Evolutionary conservation across 1,140 invertebrate genomes (phyloP).

Genomic region (Papilio glaucus): DNA sequence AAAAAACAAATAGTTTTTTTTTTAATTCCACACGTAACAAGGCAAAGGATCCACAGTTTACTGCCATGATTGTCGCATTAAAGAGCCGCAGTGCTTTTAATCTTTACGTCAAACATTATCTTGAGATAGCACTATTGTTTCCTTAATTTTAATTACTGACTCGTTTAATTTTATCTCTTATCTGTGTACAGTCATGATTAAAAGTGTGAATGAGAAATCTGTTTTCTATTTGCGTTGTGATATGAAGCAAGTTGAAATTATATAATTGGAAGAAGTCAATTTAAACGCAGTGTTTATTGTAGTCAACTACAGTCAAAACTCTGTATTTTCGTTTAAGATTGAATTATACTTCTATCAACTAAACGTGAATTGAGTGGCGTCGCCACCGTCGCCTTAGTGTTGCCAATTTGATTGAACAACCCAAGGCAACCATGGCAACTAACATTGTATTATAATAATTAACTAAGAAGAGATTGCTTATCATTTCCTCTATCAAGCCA

Average conservation of each 20-base stretch:
- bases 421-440: too few species aligned
- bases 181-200: not conserved
- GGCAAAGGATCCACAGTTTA: not conserved
- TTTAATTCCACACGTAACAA: not conserved
- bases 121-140: constrained; percentile 47
- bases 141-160: constrained; percentile 44
- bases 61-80: constrained; percentile 37
- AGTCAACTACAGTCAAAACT: not conserved
- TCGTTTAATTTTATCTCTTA: constrained; percentile 11
- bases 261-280: not conserved
- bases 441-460: too few species aligned
- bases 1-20: not conserved
- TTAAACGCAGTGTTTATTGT: not conserved
- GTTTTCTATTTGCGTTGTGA: constrained; percentile 1
- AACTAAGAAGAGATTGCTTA: too few species aligned
- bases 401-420: too few species aligned
- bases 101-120: constrained; percentile 42
- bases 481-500: too few species aligned
- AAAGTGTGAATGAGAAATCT: constrained; percentile 6
- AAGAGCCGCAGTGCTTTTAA: constrained; percentile 35
- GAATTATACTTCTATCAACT: too few species aligned
- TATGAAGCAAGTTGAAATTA: constrained; percentile 6
- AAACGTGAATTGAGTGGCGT: too few species aligned
- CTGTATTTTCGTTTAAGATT: too few species aligned
- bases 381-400: too few species aligned